A percentile compares a stretch with the other conserved stretches of the same genome.
phyloP scores from a whole-genome alignment of 2,797 vertebrate species.

The Syngnathus rostellatus region DNA sequence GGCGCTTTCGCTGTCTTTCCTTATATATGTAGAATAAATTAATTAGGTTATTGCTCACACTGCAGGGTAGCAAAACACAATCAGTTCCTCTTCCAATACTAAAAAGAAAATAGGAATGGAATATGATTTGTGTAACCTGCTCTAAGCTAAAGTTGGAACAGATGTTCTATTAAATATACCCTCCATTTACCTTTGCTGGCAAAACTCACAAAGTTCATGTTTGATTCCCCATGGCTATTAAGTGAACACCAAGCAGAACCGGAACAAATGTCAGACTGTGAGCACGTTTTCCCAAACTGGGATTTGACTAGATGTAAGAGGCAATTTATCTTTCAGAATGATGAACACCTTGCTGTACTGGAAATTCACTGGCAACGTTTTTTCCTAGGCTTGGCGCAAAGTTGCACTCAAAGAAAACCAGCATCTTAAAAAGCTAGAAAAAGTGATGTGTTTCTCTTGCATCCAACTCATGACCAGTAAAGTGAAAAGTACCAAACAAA shows the following conservation, averaged over 20 bases:
- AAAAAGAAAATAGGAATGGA: conserved; percentile 9
- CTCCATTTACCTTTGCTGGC: conserved; percentile 30
- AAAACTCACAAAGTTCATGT: conserved; percentile 51
- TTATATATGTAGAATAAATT: not conserved
- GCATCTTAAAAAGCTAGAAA: not conserved
- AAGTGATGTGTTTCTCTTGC: not conserved
- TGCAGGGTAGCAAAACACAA: not conserved
- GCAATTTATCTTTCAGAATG: conserved; percentile 26
- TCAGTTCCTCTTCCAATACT: not conserved
- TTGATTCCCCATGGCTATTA: conserved; percentile 49
- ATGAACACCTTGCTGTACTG: conserved; percentile 22
- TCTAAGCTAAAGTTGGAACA: conserved; percentile 45
- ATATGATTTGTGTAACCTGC: conserved; percentile 31
- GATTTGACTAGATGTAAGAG: conserved; percentile 49
- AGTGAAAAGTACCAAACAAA: not conserved
- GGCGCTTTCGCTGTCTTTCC: not conserved
- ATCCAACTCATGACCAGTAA: not conserved
- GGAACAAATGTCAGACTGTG: conserved; percentile 50
- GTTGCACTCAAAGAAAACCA: not conserved
- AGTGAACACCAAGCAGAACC: conserved; percentile 56
- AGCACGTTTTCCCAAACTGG: conserved; percentile 49
- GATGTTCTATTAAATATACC: conserved; percentile 45
- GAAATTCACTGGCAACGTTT: not conserved
- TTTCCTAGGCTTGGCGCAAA: not conserved
- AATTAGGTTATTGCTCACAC: not conserved